Percentiles rank a stretch among this genome's conserved stretches.
These are phyloP conservation scores for Habroteleia sp. DNA, from an alignment of 2,888 invertebrate genomes.

Conservation along the genomic window DNA sequence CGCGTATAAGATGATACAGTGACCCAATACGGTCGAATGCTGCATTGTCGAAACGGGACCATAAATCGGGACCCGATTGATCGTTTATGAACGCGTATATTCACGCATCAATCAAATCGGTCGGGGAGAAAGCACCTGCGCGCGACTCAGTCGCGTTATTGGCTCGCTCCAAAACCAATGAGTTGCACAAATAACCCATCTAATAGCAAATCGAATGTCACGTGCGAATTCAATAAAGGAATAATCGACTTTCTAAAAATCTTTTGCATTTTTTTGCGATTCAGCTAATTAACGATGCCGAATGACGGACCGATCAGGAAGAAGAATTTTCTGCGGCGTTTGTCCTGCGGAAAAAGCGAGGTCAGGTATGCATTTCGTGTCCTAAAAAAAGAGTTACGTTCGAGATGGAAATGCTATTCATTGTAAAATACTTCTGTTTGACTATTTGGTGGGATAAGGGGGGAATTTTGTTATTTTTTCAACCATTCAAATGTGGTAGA, in stretches of 20 bases:
- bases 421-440: too few species aligned
- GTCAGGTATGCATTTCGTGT: slow-evolving; percentile 7
- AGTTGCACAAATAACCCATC: slow-evolving; percentile 40
- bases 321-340: slow-evolving; percentile 16
- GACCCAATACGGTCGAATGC: slow-evolving; percentile 32
- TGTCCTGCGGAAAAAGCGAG: slow-evolving; percentile 14
- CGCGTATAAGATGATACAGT: slow-evolving; percentile 47
- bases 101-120: slow-evolving; percentile 51
- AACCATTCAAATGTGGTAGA: too few species aligned
- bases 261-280: slow-evolving; percentile 1
- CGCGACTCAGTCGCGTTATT: slow-evolving; percentile 27
- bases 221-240: slow-evolving; percentile 41
- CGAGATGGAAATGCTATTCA: too few species aligned
- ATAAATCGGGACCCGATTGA: slow-evolving; percentile 31
- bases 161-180: slow-evolving; percentile 12
- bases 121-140: slow-evolving; percentile 45
- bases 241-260: slow-evolving; percentile 6
- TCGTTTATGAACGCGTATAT: slow-evolving; percentile 33
- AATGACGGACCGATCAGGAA: slow-evolving; percentile 33
- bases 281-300: slow-evolving; percentile 32
- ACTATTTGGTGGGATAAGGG: too few species aligned
- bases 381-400: background rate
- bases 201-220: slow-evolving; percentile 29
- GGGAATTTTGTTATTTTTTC: too few species aligned
- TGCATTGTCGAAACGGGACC: slow-evolving; percentile 32